These are phyloP conservation scores for Cerastoderma edule DNA, from an alignment of 2,888 invertebrate species.

Conservation along the genomic window DNA sequence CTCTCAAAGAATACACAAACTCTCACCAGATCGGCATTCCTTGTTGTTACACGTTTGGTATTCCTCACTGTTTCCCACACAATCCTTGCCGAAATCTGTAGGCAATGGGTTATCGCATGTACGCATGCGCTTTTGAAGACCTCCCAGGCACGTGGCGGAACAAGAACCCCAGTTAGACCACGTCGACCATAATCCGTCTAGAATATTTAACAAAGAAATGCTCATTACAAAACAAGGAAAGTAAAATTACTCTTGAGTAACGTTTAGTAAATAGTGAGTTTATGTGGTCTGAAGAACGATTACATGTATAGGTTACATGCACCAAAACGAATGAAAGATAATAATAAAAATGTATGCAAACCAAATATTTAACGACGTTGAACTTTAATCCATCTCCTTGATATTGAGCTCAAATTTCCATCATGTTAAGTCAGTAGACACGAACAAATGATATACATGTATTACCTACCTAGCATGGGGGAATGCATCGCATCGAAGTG, in stretches of 20 bases:
- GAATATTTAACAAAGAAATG: background rate
- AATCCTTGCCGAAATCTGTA: conserved; percentile 26
- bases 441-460: too few species aligned
- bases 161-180: conserved; percentile 40
- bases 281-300: background rate
- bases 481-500: too few species aligned
- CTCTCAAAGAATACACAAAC: too few species aligned
- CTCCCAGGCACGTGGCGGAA: conserved; percentile 32
- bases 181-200: conserved; percentile 37
- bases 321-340: background rate
- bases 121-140: conserved; percentile 18
- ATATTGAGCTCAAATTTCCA: too few species aligned
- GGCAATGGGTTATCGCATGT: conserved; percentile 44
- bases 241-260: background rate
- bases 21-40: too few species aligned
- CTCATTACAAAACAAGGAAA: background rate
- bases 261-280: background rate
- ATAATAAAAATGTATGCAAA: background rate
- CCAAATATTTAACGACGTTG: background rate
- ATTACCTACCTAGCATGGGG: too few species aligned
- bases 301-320: background rate
- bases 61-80: conserved; percentile 31
- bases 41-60: conserved; percentile 16
- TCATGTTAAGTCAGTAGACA: too few species aligned
- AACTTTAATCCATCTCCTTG: background rate